Evolutionary conservation across 1,140 invertebrate species (phyloP).

Genomic region (Drosophila asahinai): DNA sequence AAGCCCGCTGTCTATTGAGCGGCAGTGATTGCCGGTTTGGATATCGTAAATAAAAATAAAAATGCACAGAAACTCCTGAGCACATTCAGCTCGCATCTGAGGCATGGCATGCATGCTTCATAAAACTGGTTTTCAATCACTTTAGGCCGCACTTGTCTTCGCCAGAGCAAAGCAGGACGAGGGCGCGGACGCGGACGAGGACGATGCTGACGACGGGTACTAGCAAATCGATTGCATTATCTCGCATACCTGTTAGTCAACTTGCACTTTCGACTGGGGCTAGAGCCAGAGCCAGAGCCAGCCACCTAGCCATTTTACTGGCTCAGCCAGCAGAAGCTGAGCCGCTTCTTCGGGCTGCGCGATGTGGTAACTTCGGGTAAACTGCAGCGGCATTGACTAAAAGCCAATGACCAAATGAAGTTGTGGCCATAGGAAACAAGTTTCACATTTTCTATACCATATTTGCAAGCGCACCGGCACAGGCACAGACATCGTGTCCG

Average conservation of each 20-base stretch:
- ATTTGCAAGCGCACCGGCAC: conserved; percentile 10
- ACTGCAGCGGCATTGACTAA: conserved; percentile 46
- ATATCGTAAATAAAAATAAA: conserved; percentile 39
- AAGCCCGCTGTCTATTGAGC: conserved; percentile 17
- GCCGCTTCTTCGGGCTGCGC: conserved; percentile 22
- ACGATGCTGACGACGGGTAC: conserved; percentile 22
- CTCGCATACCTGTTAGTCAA: conserved; percentile 62
- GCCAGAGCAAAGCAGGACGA: conserved; percentile 15
- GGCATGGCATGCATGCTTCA: conserved; percentile 51
- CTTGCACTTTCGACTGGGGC: conserved; percentile 70
- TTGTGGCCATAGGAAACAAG: conserved; percentile 66
- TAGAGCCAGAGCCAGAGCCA: conserved; percentile 4
- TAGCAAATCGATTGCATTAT: conserved; percentile 74
- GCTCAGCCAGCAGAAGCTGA: conserved; percentile 16
- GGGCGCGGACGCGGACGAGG: conserved; percentile 14
- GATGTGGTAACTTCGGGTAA: conserved; percentile 43
- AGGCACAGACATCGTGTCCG: background rate
- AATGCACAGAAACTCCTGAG: conserved; percentile 7
- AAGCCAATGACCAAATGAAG: conserved; percentile 80
- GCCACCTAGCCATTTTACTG: conserved; percentile 34
- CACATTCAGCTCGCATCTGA: conserved; percentile 7
- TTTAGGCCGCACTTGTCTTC: conserved; percentile 32
- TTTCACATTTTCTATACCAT: conserved; percentile 64
- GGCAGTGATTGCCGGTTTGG: conserved; percentile 35
- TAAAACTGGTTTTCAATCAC: conserved; percentile 73